These are phyloP conservation scores for Machaerirhynchus nigripectus DNA, from an alignment of 2,113 vertebrate species.

Conservation along the genomic window DNA sequence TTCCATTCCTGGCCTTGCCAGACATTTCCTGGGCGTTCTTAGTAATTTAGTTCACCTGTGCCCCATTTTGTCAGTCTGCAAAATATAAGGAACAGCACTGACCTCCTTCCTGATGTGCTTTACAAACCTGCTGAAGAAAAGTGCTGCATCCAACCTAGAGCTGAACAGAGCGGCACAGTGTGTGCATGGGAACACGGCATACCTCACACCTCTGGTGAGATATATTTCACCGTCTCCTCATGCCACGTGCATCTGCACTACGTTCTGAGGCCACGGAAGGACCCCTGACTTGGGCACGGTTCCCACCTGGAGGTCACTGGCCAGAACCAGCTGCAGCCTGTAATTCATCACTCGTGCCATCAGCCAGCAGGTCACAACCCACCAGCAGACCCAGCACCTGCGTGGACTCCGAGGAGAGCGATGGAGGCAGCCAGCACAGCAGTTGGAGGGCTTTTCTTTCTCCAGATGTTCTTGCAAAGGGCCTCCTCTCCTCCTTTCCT, in stretches of 20 bases:
- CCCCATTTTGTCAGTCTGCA: not conserved
- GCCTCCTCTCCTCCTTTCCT: not conserved
- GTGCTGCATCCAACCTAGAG: rapidly evolving
- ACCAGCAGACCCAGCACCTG: not conserved
- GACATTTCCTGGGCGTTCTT: not conserved
- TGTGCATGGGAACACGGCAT: not conserved
- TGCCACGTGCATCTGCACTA: not conserved
- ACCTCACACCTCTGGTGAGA: not conserved
- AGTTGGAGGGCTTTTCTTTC: not conserved
- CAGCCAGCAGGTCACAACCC: not conserved
- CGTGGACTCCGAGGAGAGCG: rapidly evolving
- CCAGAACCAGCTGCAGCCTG: rapidly evolving
- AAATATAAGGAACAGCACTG: not conserved
- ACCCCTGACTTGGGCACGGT: not conserved
- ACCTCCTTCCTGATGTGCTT: not conserved
- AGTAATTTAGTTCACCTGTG: not conserved
- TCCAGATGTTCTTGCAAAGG: not conserved
- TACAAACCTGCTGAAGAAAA: not conserved
- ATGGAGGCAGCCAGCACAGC: not conserved
- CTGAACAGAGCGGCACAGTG: rapidly evolving
- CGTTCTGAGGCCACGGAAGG: not conserved
- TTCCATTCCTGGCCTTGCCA: not conserved
- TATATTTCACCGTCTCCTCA: not conserved
- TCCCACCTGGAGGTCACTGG: not conserved
- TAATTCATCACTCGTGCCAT: not conserved